phyloP scores from a whole-genome alignment of 2,113 vertebrate species.

The Bufo gargarizans region DNA sequence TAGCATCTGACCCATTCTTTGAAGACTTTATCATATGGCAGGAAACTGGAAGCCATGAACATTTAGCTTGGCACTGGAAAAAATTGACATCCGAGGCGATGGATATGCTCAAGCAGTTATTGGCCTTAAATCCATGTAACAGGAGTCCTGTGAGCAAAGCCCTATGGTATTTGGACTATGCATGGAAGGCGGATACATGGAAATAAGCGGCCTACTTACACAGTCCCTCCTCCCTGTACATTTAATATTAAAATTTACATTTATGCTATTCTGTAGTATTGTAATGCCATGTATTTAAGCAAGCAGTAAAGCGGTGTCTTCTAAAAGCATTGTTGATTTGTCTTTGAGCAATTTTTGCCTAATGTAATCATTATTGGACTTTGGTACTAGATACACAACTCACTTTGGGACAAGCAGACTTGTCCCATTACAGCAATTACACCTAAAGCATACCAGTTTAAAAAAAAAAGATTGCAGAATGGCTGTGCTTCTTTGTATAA shows the following conservation, averaged over 20 bases:
- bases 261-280: background rate
- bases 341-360: background rate
- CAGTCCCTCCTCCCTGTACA: background rate
- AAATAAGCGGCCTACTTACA: background rate
- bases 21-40: constrained; percentile 88
- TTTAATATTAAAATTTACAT: background rate
- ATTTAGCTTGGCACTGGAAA: constrained; percentile 83
- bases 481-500: too few relatives aligned
- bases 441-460: too few relatives aligned
- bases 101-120: constrained; percentile 81
- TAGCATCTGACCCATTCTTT: constrained; percentile 83
- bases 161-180: constrained; percentile 69
- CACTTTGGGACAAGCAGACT: background rate
- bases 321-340: background rate
- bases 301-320: background rate
- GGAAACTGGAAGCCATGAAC: constrained; percentile 65
- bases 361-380: background rate
- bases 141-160: constrained; percentile 73
- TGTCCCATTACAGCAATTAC: background rate
- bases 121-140: constrained; percentile 75
- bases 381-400: background rate
- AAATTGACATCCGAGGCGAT: constrained; percentile 79
- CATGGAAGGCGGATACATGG: constrained; percentile 64
- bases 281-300: background rate
- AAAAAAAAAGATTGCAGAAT: too few relatives aligned